A percentile compares a stretch with the other conserved stretches of the same genome.
These are phyloP conservation scores for Suillia variegata DNA, from an alignment of 2,888 invertebrate species.

Conservation along the genomic window DNA sequence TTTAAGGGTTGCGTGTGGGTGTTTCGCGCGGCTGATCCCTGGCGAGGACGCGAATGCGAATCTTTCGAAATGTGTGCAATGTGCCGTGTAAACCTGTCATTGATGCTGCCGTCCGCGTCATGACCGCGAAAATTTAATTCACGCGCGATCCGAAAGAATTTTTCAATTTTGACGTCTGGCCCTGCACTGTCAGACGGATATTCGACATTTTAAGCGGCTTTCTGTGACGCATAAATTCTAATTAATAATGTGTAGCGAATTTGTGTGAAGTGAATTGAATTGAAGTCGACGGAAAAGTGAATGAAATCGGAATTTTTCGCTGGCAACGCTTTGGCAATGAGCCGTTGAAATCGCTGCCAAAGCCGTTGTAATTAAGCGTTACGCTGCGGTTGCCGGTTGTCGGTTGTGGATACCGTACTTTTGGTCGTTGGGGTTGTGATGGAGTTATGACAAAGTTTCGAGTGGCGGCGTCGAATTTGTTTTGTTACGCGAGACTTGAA, in stretches of 20 bases:
- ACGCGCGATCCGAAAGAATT: conserved; percentile 42
- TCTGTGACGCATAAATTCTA: conserved; percentile 47
- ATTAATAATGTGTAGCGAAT: conserved; percentile 56
- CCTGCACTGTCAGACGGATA: conserved; percentile 49
- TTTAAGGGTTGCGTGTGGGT: not conserved
- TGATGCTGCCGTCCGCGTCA: not conserved
- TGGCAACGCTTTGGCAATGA: conserved; percentile 49
- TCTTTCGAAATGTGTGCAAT: not conserved
- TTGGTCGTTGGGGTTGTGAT: not conserved
- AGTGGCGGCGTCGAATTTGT: too few species aligned
- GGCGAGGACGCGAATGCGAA: too few species aligned
- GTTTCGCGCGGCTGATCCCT: not conserved
- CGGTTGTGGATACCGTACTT: too few species aligned
- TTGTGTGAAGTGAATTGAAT: conserved; percentile 26
- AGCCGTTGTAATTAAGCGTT: conserved; percentile 58
- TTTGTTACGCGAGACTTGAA: too few species aligned
- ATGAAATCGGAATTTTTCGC: conserved; percentile 13
- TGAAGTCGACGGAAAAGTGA: conserved; percentile 27
- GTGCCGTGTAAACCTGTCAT: conserved; percentile 11
- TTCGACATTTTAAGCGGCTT: conserved; percentile 51
- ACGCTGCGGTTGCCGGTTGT: conserved; percentile 29
- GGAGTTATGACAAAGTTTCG: not conserved
- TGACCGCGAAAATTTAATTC: conserved; percentile 51
- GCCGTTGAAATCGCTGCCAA: conserved; percentile 51
- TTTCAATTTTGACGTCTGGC: conserved; percentile 48